Evolutionary conservation across 2,113 vertebrate species (phyloP).

Genomic region (Muscicapa adusta): DNA sequence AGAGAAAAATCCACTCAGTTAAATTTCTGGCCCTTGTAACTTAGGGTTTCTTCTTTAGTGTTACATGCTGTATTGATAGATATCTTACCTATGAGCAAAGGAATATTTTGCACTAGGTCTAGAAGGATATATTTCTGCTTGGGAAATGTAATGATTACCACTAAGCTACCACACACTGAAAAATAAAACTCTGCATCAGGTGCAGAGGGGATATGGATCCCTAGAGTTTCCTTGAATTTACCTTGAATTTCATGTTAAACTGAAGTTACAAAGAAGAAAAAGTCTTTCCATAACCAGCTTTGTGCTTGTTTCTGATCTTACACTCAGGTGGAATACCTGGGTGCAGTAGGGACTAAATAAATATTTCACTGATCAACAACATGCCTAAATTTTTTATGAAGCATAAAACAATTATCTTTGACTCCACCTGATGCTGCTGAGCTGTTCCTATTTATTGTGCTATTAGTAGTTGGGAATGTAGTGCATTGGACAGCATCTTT

Average conservation of each 20-base stretch:
- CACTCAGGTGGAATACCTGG: not conserved
- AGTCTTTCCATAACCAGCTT: not conserved
- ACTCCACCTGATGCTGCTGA: constrained; percentile 28
- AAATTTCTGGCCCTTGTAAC: not conserved
- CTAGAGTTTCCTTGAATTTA: not conserved
- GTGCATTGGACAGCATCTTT: not conserved
- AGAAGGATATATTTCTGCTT: not conserved
- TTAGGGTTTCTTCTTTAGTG: not conserved
- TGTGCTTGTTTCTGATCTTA: not conserved
- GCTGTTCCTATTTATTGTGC: not conserved
- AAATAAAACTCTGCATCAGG: not conserved
- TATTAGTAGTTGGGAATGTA: not conserved
- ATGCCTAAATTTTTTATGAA: constrained; percentile 3
- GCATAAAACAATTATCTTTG: constrained; percentile 19
- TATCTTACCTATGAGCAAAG: too few species aligned
- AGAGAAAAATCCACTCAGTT: not conserved
- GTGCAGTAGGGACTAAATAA: not conserved
- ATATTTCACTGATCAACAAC: not conserved
- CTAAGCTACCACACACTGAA: not conserved
- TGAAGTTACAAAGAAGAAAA: not conserved
- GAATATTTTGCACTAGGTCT: not conserved
- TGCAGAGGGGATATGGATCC: not conserved
- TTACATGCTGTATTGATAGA: too few species aligned
- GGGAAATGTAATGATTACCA: not conserved
- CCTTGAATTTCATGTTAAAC: not conserved